A percentile compares a stretch with the other conserved stretches of the same genome.
These are phyloP conservation scores for Temnothorax nylanderi DNA, from an alignment of 1,140 invertebrate species.

Conservation along the genomic window DNA sequence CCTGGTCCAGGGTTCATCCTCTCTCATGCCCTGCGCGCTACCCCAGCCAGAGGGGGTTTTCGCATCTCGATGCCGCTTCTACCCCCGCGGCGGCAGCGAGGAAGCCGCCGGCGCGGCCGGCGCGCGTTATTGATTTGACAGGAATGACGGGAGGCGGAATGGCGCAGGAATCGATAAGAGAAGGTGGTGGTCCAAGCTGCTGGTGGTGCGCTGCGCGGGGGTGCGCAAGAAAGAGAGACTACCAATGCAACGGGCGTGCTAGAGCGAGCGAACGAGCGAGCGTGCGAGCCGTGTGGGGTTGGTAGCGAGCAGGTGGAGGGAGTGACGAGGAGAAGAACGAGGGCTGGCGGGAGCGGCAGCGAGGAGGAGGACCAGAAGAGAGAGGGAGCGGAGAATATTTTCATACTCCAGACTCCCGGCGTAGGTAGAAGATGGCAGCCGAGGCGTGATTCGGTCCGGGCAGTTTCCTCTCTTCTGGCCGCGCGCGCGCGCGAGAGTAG, in stretches of 20 bases:
- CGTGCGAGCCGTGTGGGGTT: constrained; percentile 45
- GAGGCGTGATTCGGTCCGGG: constrained; percentile 81
- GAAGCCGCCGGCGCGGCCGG: constrained; percentile 49
- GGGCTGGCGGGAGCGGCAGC: constrained; percentile 55
- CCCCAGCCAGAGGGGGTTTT: constrained; percentile 52
- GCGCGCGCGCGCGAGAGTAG: constrained; percentile 73
- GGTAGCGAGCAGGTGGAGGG: constrained; percentile 65
- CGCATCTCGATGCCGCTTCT: constrained; percentile 65
- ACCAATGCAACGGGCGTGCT: background rate
- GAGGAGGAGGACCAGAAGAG: constrained; percentile 50
- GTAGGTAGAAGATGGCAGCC: constrained; percentile 85
- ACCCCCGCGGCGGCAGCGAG: constrained; percentile 52
- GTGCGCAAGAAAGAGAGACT: constrained; percentile 19
- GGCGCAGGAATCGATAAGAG: constrained; percentile 85
- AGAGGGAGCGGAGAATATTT: constrained; percentile 82
- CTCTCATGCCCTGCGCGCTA: constrained; percentile 19
- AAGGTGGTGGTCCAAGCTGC: constrained; percentile 81
- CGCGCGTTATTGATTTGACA: constrained; percentile 82
- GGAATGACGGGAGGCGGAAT: constrained; percentile 82
- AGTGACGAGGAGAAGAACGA: constrained; percentile 47
- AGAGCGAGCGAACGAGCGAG: constrained; percentile 51
- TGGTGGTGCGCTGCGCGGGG: constrained; percentile 63
- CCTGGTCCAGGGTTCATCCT: constrained; percentile 49
- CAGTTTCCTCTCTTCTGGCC: constrained; percentile 70
- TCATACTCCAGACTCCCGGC: constrained; percentile 84